These are phyloP conservation scores for Meloidogyne exigua DNA, from an alignment of 1,140 invertebrate genomes.

Conservation along the genomic window DNA sequence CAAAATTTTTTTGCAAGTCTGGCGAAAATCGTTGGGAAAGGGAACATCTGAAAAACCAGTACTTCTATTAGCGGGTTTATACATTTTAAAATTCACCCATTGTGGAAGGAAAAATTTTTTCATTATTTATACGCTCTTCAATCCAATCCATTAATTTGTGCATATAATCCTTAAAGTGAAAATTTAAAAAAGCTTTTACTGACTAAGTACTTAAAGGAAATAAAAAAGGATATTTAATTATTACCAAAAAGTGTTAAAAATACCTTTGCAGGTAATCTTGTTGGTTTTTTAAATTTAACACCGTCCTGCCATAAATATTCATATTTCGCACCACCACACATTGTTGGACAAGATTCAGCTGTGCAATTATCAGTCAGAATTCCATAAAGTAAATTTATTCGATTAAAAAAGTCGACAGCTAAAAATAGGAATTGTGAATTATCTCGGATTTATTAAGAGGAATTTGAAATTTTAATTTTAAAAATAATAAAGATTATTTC, in stretches of 20 bases:
- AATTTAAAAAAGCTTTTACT: background rate
- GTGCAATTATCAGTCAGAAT: conserved; percentile 85
- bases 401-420: conserved; percentile 94
- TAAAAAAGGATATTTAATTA: no score
- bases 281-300: conserved; percentile 80
- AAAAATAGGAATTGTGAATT: conserved; percentile 48
- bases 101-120: conserved; percentile 78
- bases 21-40: conserved; percentile 81
- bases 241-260: background rate
- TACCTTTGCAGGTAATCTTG: conserved; percentile 76
- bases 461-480: background rate
- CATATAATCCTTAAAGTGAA: conserved; percentile 77
- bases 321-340: conserved; percentile 80
- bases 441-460: background rate
- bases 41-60: conserved; percentile 73
- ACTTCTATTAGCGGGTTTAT: background rate
- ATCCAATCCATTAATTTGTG: conserved; percentile 89
- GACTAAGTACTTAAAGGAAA: no score
- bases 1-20: conserved; percentile 81
- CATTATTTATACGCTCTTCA: conserved; percentile 87
- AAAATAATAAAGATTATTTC: conserved; percentile 10
- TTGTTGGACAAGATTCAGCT: conserved; percentile 80
- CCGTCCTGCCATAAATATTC: conserved; percentile 92
- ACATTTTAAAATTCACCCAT: conserved; percentile 68
- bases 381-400: conserved; percentile 85